Evolutionary conservation across 2,888 invertebrate species (phyloP).

Genomic region (Elmis aenea): DNA sequence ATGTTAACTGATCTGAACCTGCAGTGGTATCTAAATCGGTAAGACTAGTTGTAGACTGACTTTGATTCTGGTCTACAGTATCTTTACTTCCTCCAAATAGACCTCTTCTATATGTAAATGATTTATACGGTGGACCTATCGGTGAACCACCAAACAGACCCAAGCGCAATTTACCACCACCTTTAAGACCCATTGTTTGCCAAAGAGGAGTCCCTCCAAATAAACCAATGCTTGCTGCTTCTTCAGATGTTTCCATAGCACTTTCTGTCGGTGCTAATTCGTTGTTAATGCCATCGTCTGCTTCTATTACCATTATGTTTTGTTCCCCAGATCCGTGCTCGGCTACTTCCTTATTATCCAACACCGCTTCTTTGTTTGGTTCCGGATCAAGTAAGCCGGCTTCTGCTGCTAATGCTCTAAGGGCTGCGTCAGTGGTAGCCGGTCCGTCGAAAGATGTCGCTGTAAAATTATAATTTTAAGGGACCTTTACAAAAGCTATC

Average conservation of each 20-base stretch:
- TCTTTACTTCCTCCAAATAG: conserved; percentile 43
- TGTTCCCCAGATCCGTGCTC: conserved; percentile 12
- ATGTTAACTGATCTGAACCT: conserved; percentile 1
- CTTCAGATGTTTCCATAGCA: conserved; percentile 20
- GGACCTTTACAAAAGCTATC: no score
- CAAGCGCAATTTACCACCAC: conserved; percentile 29
- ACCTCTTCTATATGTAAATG: conserved; percentile 34
- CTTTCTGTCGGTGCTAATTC: conserved; percentile 13
- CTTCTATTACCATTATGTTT: conserved; percentile 12
- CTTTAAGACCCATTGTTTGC: conserved; percentile 42
- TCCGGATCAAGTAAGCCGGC: conserved; percentile 56
- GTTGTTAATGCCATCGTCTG: conserved; percentile 8
- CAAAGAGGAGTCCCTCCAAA: conserved; percentile 39
- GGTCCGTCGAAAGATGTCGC: conserved; percentile 54
- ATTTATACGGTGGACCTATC: conserved; percentile 25
- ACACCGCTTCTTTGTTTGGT: conserved; percentile 21
- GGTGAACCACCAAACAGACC: conserved; percentile 27
- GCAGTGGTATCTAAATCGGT: neutral
- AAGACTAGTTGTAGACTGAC: conserved; percentile 3
- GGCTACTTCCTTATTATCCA: conserved; percentile 16
- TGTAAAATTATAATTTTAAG: conserved; percentile 36
- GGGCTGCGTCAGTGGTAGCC: conserved; percentile 57
- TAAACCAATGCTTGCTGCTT: conserved; percentile 30
- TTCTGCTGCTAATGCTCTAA: conserved; percentile 59
- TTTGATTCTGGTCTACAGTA: conserved; percentile 26